Conservation (phyloP, 2,888 invertebrate species). For the Agrypnus murinus region DNA sequence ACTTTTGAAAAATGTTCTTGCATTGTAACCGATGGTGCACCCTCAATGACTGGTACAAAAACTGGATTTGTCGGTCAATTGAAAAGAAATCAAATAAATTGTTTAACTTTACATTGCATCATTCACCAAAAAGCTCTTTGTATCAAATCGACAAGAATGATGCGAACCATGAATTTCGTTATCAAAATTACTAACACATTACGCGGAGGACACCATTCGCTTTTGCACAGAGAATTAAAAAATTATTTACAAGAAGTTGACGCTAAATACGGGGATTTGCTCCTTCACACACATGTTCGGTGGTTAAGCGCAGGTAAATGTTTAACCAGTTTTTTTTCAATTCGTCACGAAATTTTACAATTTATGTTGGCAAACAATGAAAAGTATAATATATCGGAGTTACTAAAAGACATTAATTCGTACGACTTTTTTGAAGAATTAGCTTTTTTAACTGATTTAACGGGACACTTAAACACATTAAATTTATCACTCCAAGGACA, state of each 20-base stretch:
- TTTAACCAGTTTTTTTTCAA: slow-evolving; percentile 46
- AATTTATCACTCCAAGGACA: slow-evolving; percentile 29
- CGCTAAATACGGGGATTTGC: slow-evolving; percentile 44
- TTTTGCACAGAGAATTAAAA: slow-evolving; percentile 43
- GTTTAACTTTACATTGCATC: slow-evolving; percentile 51
- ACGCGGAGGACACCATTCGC: background rate
- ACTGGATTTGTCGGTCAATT: slow-evolving; percentile 24
- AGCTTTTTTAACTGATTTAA: too few relatives aligned
- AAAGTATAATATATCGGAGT: too few relatives aligned
- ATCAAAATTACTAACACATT: slow-evolving; percentile 21
- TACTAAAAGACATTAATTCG: too few relatives aligned
- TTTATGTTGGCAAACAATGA: too few relatives aligned
- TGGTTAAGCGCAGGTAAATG: slow-evolving; percentile 52
- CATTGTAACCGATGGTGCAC: too few relatives aligned
- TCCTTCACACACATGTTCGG: slow-evolving; percentile 51
- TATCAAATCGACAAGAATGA: slow-evolving; percentile 34
- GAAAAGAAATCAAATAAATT: slow-evolving; percentile 45
- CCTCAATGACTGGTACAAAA: slow-evolving; percentile 51
- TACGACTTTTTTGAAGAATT: slow-evolving; percentile 30
- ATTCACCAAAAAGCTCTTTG: slow-evolving; percentile 48
- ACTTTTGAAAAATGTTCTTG: too few relatives aligned
- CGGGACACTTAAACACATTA: too few relatives aligned
- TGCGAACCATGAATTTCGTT: slow-evolving; percentile 31
- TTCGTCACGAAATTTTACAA: slow-evolving; percentile 41
- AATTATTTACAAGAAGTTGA: slow-evolving; percentile 50